phyloP scores from a whole-genome alignment of 2,113 vertebrate species.

The Forbesichthys papilliferus region DNA sequence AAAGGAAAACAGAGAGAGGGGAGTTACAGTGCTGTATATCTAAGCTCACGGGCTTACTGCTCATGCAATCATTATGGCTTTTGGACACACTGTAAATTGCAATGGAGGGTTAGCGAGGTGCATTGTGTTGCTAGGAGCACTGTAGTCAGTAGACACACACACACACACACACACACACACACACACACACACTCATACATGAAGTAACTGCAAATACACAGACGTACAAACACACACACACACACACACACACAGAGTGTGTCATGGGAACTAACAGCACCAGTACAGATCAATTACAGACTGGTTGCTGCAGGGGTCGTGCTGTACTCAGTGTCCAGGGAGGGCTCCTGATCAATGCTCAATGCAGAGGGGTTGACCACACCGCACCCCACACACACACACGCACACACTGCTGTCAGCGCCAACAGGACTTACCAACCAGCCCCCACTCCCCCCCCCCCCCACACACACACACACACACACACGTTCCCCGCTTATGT shows the following conservation, averaged over 20 bases:
- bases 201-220: slow-evolving; percentile 23
- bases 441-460: slow-evolving; percentile 29
- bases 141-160: slow-evolving; percentile 26
- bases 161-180: background rate
- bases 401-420: slow-evolving; percentile 24
- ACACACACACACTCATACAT: background rate
- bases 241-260: slow-evolving; percentile 23
- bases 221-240: background rate
- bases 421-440: slow-evolving; percentile 28
- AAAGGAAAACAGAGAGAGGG: slow-evolving; percentile 7
- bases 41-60: slow-evolving; percentile 23
- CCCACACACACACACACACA: slow-evolving; percentile 1
- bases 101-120: slow-evolving; percentile 44
- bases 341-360: slow-evolving; percentile 68
- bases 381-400: slow-evolving; percentile 23
- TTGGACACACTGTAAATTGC: slow-evolving; percentile 50
- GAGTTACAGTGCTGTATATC: background rate
- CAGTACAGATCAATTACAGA: slow-evolving; percentile 74
- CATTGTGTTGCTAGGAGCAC: slow-evolving; percentile 31
- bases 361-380: slow-evolving; percentile 56
- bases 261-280: slow-evolving; percentile 57
- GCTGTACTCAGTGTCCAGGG: slow-evolving; percentile 64
- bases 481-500: slow-evolving; percentile 6
- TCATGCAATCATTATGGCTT: slow-evolving; percentile 40
- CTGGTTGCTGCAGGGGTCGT: slow-evolving; percentile 71